These are phyloP conservation scores for Diorhabda carinulata DNA, from an alignment of 1,140 invertebrate species.

Conservation along the genomic window DNA sequence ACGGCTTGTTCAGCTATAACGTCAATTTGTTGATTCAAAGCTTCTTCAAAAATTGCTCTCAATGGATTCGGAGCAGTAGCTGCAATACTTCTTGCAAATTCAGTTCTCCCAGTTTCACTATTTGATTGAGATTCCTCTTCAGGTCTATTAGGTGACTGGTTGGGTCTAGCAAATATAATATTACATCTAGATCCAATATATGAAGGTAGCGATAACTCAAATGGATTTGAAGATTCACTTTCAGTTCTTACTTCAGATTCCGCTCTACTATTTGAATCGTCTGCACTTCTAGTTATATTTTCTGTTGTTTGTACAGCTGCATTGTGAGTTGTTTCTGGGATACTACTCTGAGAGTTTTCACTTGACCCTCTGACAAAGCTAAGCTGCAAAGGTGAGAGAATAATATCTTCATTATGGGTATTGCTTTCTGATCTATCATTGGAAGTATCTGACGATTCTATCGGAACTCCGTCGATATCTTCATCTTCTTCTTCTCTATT, in stretches of 20 bases:
- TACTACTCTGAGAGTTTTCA: slow-evolving; percentile 19
- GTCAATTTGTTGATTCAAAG: slow-evolving; percentile 26
- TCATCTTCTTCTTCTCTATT: slow-evolving; percentile 8
- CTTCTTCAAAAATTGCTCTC: slow-evolving; percentile 29
- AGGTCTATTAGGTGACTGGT: background rate
- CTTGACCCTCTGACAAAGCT: slow-evolving; percentile 19
- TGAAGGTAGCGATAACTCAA: slow-evolving; percentile 19
- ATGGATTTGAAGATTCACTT: slow-evolving; percentile 23
- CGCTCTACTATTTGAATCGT: slow-evolving; percentile 25
- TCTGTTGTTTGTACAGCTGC: slow-evolving; percentile 24
- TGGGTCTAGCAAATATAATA: slow-evolving; percentile 10
- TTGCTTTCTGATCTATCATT: slow-evolving; percentile 19
- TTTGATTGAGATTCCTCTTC: background rate
- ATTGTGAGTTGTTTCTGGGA: slow-evolving; percentile 22
- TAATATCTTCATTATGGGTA: slow-evolving; percentile 22
- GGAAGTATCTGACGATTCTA: slow-evolving; percentile 24
- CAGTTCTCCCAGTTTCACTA: background rate
- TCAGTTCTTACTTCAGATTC: slow-evolving; percentile 25
- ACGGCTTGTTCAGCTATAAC: background rate
- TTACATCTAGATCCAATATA: background rate
- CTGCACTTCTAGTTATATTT: slow-evolving; percentile 19
- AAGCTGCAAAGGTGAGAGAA: slow-evolving; percentile 24
- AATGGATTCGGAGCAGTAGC: slow-evolving; percentile 10
- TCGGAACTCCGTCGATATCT: slow-evolving; percentile 28
- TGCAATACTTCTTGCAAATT: background rate